Percentiles rank a stretch among this genome's conserved stretches.
Conservation (phyloP, 2,888 invertebrate genomes). For the Siphonodentalium dalli region DNA sequence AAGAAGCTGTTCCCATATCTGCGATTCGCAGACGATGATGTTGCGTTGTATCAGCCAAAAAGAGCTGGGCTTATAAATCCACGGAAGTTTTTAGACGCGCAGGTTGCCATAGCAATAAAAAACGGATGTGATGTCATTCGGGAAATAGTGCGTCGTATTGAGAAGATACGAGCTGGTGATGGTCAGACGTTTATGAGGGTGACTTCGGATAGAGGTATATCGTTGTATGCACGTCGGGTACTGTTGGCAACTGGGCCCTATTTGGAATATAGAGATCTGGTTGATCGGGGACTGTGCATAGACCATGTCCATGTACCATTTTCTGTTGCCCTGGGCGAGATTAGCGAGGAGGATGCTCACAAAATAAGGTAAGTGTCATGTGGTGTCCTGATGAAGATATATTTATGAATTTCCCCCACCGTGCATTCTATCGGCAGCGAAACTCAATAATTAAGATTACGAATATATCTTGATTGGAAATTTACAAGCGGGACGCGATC, state of each 20-base stretch:
- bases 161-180: slow-evolving; percentile 9
- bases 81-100: slow-evolving; percentile 29
- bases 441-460: no score
- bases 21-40: slow-evolving; percentile 18
- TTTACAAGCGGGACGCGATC: no score
- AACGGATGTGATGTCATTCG: slow-evolving; percentile 30
- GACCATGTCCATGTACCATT: no score
- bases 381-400: no score
- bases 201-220: slow-evolving; percentile 15
- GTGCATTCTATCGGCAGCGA: no score
- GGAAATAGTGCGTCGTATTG: slow-evolving; percentile 26
- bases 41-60: slow-evolving; percentile 14
- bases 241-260: slow-evolving; percentile 32
- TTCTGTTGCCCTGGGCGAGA: slow-evolving; percentile 28
- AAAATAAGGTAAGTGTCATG: slow-evolving; percentile 21
- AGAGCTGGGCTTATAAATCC: slow-evolving; percentile 33
- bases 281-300: no score
- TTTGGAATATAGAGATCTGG: slow-evolving; percentile 20
- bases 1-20: slow-evolving; percentile 25
- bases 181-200: slow-evolving; percentile 12
- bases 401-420: no score
- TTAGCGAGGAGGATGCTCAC: slow-evolving; percentile 14
- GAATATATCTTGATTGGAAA: no score
- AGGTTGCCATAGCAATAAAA: slow-evolving; percentile 25
- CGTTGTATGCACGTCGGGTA: slow-evolving; percentile 19